Evolutionary conservation across 2,888 invertebrate genomes (phyloP).

Genomic region (Drosophila paracracens): DNA sequence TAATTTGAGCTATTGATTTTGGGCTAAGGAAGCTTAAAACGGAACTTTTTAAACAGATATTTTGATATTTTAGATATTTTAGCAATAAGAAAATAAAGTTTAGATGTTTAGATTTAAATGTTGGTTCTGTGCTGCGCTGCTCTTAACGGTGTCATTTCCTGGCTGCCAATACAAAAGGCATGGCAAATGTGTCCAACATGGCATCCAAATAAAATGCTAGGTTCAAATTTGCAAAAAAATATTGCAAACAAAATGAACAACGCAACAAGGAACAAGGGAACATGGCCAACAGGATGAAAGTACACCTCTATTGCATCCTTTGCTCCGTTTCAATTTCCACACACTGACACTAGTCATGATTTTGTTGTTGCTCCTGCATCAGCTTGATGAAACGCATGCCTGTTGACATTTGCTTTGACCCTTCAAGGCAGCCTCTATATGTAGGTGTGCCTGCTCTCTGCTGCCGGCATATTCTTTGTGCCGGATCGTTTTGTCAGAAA

Average conservation of each 20-base stretch:
- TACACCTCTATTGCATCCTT: conserved; percentile 61
- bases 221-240: conserved; percentile 3
- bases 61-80: too few species aligned
- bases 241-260: conserved; percentile 16
- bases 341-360: conserved; percentile 40
- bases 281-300: conserved; percentile 19
- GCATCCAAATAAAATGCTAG: not conserved
- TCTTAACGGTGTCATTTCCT: conserved; percentile 63
- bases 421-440: conserved; percentile 35
- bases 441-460: conserved; percentile 7
- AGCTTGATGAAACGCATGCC: conserved; percentile 58
- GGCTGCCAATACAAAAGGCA: conserved; percentile 42
- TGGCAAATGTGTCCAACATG: conserved; percentile 34
- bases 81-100: not conserved
- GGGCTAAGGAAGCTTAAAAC: not conserved
- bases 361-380: conserved; percentile 19
- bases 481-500: conserved; percentile 34
- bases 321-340: conserved; percentile 64
- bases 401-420: conserved; percentile 57
- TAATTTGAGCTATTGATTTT: not conserved
- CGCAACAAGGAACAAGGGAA: not conserved
- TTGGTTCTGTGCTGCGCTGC: not conserved
- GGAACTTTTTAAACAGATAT: not conserved
- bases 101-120: not conserved
- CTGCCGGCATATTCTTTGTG: not conserved